Base-by-base conservation (phyloP, 2,113 vertebrate species). In the Oryzias melastigma region DNA sequence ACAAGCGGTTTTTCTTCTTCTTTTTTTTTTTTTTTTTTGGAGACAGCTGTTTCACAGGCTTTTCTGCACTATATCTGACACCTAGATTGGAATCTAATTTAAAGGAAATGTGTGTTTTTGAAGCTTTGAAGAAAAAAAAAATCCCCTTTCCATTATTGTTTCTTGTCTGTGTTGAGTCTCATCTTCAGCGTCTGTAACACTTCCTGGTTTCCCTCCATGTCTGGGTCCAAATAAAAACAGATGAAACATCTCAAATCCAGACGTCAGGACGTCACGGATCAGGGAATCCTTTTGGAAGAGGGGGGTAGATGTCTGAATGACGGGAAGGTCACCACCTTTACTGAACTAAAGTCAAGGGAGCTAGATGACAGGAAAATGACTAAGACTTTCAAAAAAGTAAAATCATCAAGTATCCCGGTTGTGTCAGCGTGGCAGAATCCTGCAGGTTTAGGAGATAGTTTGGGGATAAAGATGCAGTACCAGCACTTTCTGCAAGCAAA, bases 401-500 rank as follows among this genome's bases (percentile, higher is more conserved):
- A 67, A 58, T 45, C 43, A 75, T 57, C 68, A 81, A 14, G 73
- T 41, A 64, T 22, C 18, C 50, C 35, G 51, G 42, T 50, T 62
- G 48, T 48, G 60, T 40, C 51, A 65, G 12, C 35, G 53, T n/a
- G 29, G 1, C 45, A 60, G 65, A 58, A 13, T 63, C 25, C 61
- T 48, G 61, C 53, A 57, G 70, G 62, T 73, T 52, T 35, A 35
- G 55, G 53, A n/a, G 55, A 22, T 17, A 40, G 56, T 58, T 77
- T 17, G 45, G 62, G 29, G 59, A 15, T 8, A 55, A 73, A 83
- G 54, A 1, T 65, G 69, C 82, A 67, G 46, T 3, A 47, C 14
- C 78, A 80, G 82, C 82, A 75, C 10, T 80, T 83, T 85, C 64
- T 63, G 58, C 41, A 77, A 53, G 63, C 68, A 71, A 78, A 82